Conservation (phyloP, 2,888 invertebrate species). For the Xanthia icteritia region DNA sequence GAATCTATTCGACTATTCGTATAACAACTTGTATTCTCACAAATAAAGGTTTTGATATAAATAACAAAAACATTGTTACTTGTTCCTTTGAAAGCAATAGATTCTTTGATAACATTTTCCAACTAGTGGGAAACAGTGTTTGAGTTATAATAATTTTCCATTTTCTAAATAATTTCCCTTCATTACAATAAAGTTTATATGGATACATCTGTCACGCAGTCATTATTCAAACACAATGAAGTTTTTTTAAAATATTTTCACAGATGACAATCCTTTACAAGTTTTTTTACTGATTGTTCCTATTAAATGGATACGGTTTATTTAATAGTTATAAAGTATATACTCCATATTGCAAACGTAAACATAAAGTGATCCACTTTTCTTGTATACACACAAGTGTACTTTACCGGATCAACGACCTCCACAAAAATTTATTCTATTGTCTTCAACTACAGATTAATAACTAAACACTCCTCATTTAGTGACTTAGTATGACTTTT, state of each 20-base stretch:
- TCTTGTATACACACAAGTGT: slow-evolving; percentile 36
- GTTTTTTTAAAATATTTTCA: slow-evolving; percentile 3
- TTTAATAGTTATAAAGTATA: not conserved
- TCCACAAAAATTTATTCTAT: slow-evolving; percentile 54
- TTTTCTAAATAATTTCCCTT: slow-evolving; percentile 20
- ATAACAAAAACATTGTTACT: not conserved
- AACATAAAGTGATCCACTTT: slow-evolving; percentile 42
- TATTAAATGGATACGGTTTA: not conserved
- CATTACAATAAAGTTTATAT: slow-evolving; percentile 20
- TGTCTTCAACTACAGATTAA: slow-evolving; percentile 51
- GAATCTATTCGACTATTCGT: not conserved
- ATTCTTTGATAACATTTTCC: slow-evolving; percentile 22
- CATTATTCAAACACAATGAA: slow-evolving; percentile 32
- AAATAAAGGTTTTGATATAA: not conserved
- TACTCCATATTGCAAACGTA: slow-evolving; percentile 1
- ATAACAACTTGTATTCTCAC: not conserved
- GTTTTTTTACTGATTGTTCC: not conserved
- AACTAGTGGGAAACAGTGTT: slow-evolving; percentile 15
- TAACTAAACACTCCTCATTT: slow-evolving; percentile 57
- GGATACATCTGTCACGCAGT: slow-evolving; percentile 36
- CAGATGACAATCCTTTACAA: slow-evolving; percentile 4
- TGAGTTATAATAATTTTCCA: not conserved
- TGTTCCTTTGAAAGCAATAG: slow-evolving; percentile 13
- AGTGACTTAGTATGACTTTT: slow-evolving; percentile 59
- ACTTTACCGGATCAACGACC: slow-evolving; percentile 45